Base-by-base conservation (phyloP, 2,113 vertebrate genomes). In the Python bivittatus region DNA sequence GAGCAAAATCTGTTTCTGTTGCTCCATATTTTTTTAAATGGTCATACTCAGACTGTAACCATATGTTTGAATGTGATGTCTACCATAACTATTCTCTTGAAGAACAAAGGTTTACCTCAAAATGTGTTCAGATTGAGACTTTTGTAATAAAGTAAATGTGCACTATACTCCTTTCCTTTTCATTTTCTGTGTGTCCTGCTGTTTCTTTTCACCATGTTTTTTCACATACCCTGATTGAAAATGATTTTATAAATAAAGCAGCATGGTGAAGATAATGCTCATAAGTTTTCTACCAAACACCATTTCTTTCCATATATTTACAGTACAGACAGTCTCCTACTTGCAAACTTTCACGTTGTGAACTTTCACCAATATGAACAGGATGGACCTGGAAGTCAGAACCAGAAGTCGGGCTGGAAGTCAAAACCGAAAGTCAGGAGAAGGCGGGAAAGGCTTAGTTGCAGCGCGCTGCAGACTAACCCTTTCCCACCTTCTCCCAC, bases 1-100 rank as follows among this genome's bases (percentile, higher is more conserved):
- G 88, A 79, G 52, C 58, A 89, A 68, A 94, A 72, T n/a, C 72
- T 44, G 42, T 79, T 79, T 79, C n/a, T 79, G 72, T 8, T 38
- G 33, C 15, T 72, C 42, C 33, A 79, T 42, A 22, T 79, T 33
- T 79, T 79, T 79, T 38, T 17, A 38, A 79, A 79, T 79, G 17
- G 33, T 79, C n/a, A 79, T 42, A 38, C 17, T 79, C 33, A 8
- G 17, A 20, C 17, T 79, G 72, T 42, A 79, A 79, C 42, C n/a
- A 42, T 79, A 42, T 42, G 17, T 79, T 79, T 79, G 33, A 79
- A 79, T 79, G 68, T 0, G 1, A 38, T 79, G 33, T 79, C 33
- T 79, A 38, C 6, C 15, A 33, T 15, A 38, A 79, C 6, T 79
- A 79, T 79, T 42, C 7, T 22, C 33, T 42, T 42, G 33, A 79